Base-by-base conservation (phyloP, 2,888 invertebrate species). In the Pterostichus madidus region DNA sequence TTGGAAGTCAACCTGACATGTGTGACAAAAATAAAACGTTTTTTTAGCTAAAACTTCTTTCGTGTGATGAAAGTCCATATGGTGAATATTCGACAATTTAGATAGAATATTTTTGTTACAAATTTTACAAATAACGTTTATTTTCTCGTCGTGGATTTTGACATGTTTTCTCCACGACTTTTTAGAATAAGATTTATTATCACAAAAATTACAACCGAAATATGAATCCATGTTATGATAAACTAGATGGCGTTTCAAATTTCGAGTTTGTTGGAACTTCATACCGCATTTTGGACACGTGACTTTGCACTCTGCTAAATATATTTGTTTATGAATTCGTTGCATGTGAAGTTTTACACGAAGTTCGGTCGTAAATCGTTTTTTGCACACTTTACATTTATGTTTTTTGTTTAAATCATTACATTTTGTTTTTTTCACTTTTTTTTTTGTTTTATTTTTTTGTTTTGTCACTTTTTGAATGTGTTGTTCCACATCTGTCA, bases 321-420 rank as follows among this genome's bases (percentile, higher is more conserved):
- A 81, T 13, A 75, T 75, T 46, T 81, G 81, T 81, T 61, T 81
- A 11, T 81, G 81, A 24, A 81, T 35, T 31, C 81, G 56, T 49
- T 81, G 81, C 81, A 81, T 81, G 24, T 81, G 81, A 13, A 81
- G 61, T 35, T 81, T 81, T 3, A 81, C 81, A 1, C 75, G 56
- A 3, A 59, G 75, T 59, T 81, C 81, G 2, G 44, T 59, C 11
- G 17, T 52, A 44, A 81, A 81, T 13, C 44, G 35, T 49, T 81
- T 81, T 46, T 81, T 75, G 15, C 81, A 81, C 0, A 81, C 56
- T 46, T 75, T 75, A 75, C 81, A 81, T 15, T 75, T 75, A 31
- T 81, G 46, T 59, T 59, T 56, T 61, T 75, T 81, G 24, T 31
- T 75, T 8, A 56, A 44, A 49, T 81, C 75, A 13, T 75, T 44